Evolutionary conservation across 2,113 vertebrate species (phyloP), one percentile per base, ranked within the genome.

Genomic region (Protomyctophum bolini): DNA sequence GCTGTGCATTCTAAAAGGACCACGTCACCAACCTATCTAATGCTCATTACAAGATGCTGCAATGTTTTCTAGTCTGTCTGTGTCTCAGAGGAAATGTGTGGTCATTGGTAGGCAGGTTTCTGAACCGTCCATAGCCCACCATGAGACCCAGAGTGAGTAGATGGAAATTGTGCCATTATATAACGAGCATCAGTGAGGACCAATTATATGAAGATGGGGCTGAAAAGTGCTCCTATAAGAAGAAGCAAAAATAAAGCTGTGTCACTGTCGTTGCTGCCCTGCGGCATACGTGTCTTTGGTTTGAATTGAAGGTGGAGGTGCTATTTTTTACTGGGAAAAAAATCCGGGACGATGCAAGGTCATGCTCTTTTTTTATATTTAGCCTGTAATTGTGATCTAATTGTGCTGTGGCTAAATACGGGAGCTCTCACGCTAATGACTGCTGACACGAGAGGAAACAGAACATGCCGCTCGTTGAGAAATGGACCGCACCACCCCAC

Each of bases 371-470:
- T 33, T 80, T 79, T 87, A 87, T 78, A 75, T 86, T 81, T 84
- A 82, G 77, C 63, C 66, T 68, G 70, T 76, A 74, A 85, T 88
- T 70, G 63, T 68, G 62, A 49, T 79, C 46, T 82, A 82, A 87
- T 86, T 84, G 73, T 29, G 54, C 47, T 49, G 57, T 54, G 46
- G 68, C 71, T 76, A 76, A 68, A 71, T 58, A 73, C 65, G 70
- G 51, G 57, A 77, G 58, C 64, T 64, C 64, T 64, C 56, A 80
- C 57, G 56, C n/a, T 79, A 70, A 75, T 77, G 55, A 75, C 50
- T 48, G 10, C 56, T 33, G 49, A 21, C 65, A 63, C 10, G 50
- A 11, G 70, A 28, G 46, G 10, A 63, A 66, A 58, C 12, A 1
- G 15, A 28, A 68, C 48, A 29, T 46, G 14, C 6, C 41, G 7